Evolutionary conservation across 2,888 invertebrate species (phyloP).

Genomic region (Nezara viridula): DNA sequence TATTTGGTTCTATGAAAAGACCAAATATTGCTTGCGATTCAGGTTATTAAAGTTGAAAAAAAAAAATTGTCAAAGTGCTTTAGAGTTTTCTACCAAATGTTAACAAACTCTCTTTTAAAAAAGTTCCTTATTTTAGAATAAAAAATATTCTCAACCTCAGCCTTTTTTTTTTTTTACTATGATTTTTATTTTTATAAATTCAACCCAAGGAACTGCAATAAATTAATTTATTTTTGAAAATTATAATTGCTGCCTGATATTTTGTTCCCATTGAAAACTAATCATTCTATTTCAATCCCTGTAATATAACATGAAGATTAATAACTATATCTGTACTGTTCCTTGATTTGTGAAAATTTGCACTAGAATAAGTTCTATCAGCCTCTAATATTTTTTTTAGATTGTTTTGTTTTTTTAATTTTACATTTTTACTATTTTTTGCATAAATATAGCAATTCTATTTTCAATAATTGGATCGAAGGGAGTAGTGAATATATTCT

Average conservation of each 20-base stretch:
- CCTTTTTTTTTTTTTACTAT: not conserved
- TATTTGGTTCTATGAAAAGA: not conserved
- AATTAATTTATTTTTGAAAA: not conserved
- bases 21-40: not conserved
- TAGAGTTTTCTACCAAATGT: too few species aligned
- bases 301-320: too few species aligned
- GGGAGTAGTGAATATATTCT: not conserved
- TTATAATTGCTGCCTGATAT: not conserved
- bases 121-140: too few species aligned
- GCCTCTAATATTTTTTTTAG: too few species aligned
- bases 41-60: too few species aligned
- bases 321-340: not conserved
- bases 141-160: too few species aligned
- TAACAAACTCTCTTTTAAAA: too few species aligned
- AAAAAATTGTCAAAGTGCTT: too few species aligned
- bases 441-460: not conserved
- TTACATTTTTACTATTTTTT: not conserved
- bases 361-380: too few species aligned
- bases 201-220: not conserved
- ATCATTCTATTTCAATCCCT: not conserved
- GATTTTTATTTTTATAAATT: not conserved
- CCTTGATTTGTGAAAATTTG: not conserved
- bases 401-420: too few species aligned
- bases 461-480: not conserved
- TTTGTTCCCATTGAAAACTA: not conserved